These are phyloP conservation scores for Channallabes apus DNA, from an alignment of 2,797 vertebrate species.

Conservation along the genomic window DNA sequence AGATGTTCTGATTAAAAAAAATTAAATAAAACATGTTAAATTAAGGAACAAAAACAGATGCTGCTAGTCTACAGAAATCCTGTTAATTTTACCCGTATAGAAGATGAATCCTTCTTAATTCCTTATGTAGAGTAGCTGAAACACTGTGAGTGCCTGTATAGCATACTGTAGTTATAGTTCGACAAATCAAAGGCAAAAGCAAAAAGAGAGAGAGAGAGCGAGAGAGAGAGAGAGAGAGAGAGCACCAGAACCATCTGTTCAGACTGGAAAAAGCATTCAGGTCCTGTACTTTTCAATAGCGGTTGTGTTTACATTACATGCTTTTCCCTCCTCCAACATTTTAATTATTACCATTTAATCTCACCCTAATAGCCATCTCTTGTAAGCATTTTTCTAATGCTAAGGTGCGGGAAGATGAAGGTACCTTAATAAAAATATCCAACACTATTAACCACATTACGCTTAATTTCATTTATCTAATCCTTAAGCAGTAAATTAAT, in stretches of 20 bases:
- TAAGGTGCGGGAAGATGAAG: not conserved
- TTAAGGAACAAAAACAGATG: not conserved
- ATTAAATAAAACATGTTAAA: no score
- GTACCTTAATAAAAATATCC: not conserved
- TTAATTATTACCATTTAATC: not conserved
- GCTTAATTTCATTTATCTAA: not conserved
- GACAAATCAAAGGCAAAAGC: not conserved
- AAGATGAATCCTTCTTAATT: not conserved
- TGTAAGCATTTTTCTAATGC: slow-evolving; percentile 6
- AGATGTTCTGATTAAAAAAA: not conserved
- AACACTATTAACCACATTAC: slow-evolving; percentile 4
- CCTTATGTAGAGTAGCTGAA: not conserved
- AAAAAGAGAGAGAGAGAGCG: not conserved
- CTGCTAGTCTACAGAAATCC: not conserved
- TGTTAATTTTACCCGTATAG: not conserved
- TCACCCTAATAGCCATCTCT: slow-evolving; percentile 16
- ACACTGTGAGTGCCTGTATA: not conserved
- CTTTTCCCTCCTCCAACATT: not conserved
- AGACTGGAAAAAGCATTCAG: not conserved
- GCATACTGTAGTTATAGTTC: no score
- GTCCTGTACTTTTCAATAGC: not conserved
- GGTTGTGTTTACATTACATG: not conserved
- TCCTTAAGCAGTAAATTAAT: no score
- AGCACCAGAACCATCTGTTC: not conserved
- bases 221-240: not conserved